phyloP scores from a whole-genome alignment of 1,140 invertebrate species.

The Nebria ingens region DNA sequence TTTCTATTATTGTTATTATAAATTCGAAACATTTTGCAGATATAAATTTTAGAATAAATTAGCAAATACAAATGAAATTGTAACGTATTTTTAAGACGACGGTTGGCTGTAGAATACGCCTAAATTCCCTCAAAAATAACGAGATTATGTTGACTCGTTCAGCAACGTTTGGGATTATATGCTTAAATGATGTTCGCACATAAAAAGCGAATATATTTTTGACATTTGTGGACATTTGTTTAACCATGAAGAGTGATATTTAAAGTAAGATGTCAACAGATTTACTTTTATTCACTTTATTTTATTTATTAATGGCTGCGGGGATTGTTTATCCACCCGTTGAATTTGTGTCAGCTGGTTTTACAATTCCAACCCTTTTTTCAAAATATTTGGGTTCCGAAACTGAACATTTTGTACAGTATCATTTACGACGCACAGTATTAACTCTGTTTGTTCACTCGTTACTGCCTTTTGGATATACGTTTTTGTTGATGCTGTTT shows the following conservation, averaged over 20 bases:
- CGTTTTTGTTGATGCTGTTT: conserved; percentile 43
- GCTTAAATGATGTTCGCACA: too few relatives aligned
- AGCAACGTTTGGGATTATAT: too few relatives aligned
- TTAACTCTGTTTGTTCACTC: conserved; percentile 58
- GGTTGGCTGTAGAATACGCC: too few relatives aligned
- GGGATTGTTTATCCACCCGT: conserved; percentile 64
- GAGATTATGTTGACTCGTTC: too few relatives aligned
- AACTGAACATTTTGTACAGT: conserved; percentile 55
- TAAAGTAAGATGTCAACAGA: conserved; percentile 21
- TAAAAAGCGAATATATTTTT: background rate
- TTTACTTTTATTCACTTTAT: conserved; percentile 48
- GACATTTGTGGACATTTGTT: background rate
- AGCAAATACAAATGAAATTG: too few relatives aligned
- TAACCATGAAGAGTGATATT: background rate
- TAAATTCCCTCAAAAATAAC: too few relatives aligned
- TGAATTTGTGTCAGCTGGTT: conserved; percentile 61
- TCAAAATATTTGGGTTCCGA: conserved; percentile 53
- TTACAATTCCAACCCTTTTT: conserved; percentile 60
- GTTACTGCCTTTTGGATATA: conserved; percentile 56
- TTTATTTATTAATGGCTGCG: conserved; percentile 55
- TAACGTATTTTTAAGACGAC: too few relatives aligned
- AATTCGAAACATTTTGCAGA: too few relatives aligned
- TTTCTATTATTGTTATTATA: too few relatives aligned
- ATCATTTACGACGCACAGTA: conserved; percentile 57
- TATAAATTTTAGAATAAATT: too few relatives aligned